phyloP scores from a whole-genome alignment of 1,140 invertebrate genomes.

The Anthonomus grandis region DNA sequence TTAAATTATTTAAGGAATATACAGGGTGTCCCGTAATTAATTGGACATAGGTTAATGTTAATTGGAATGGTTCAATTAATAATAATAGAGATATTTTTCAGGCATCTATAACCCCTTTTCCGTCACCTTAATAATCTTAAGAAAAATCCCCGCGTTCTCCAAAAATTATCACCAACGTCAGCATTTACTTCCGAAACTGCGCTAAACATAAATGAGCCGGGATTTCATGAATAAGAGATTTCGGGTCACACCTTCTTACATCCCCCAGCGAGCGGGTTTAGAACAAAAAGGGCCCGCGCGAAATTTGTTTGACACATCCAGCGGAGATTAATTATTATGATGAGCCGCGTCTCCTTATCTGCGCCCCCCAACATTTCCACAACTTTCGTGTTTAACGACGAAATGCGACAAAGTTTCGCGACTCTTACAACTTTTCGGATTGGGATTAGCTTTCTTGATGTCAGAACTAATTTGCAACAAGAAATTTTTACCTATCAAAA shows the following conservation, averaged over 20 bases:
- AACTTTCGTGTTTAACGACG: slow-evolving; percentile 16
- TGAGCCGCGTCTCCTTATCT: not conserved
- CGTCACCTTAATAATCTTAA: not conserved
- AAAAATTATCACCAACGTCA: not conserved
- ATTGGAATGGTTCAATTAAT: not conserved
- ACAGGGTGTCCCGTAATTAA: too few species aligned
- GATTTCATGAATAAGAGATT: slow-evolving; percentile 10
- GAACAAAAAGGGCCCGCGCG: not conserved
- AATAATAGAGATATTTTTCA: not conserved
- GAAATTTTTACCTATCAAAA: too few species aligned
- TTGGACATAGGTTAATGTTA: too few species aligned
- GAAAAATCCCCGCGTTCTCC: not conserved
- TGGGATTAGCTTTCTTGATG: not conserved
- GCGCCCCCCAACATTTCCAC: slow-evolving; percentile 6
- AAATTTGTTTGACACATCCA: slow-evolving; percentile 15
- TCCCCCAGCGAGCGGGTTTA: not conserved
- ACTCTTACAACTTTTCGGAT: slow-evolving; percentile 2
- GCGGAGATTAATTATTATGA: slow-evolving; percentile 18
- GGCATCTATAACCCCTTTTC: not conserved
- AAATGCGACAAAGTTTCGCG: slow-evolving; percentile 15
- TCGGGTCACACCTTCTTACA: not conserved
- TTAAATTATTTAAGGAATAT: too few species aligned
- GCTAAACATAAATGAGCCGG: not conserved
- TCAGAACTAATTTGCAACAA: not conserved
- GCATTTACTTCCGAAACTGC: not conserved